Conservation (phyloP, 2,888 invertebrate genomes). For the Boloria euphrosyne region DNA sequence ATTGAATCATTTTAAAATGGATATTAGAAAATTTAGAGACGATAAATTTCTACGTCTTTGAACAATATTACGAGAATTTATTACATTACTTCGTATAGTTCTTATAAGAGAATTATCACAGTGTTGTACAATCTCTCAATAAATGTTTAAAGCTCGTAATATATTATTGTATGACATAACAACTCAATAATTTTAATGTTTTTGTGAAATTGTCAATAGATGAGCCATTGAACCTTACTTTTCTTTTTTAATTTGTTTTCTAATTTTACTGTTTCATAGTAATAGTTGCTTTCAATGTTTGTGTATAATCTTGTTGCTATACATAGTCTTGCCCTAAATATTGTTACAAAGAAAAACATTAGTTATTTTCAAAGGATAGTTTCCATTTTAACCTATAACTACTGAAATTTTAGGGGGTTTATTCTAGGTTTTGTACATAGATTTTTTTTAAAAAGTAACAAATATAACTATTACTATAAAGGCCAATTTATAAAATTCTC, state of each 20-base stretch:
- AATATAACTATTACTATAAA: too few species aligned
- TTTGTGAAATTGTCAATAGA: slow-evolving; percentile 18
- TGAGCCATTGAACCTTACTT: slow-evolving; percentile 11
- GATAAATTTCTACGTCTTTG: slow-evolving; percentile 40
- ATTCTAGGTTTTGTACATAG: too few species aligned
- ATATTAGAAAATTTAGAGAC: slow-evolving; percentile 19
- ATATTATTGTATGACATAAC: slow-evolving; percentile 15
- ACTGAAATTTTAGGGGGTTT: too few species aligned
- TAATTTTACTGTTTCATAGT: slow-evolving; percentile 19
- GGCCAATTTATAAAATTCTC: too few species aligned
- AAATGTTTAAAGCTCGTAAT: slow-evolving; percentile 23
- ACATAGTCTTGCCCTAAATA: too few species aligned
- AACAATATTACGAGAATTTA: neutral
- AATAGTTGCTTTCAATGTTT: neutral
- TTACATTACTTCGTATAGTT: neutral
- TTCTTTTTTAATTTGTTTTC: slow-evolving; percentile 21
- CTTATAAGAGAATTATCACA: neutral
- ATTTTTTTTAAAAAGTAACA: too few species aligned
- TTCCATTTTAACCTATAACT: too few species aligned
- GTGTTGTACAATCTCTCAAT: slow-evolving; percentile 6
- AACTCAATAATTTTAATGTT: slow-evolving; percentile 23
- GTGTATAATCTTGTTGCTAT: too few species aligned
- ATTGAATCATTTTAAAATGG: slow-evolving; percentile 20
- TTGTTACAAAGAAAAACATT: too few species aligned
- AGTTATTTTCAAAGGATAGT: too few species aligned